phyloP scores from a whole-genome alignment of 2,797 vertebrate genomes.

The Muscicapa comitata region DNA sequence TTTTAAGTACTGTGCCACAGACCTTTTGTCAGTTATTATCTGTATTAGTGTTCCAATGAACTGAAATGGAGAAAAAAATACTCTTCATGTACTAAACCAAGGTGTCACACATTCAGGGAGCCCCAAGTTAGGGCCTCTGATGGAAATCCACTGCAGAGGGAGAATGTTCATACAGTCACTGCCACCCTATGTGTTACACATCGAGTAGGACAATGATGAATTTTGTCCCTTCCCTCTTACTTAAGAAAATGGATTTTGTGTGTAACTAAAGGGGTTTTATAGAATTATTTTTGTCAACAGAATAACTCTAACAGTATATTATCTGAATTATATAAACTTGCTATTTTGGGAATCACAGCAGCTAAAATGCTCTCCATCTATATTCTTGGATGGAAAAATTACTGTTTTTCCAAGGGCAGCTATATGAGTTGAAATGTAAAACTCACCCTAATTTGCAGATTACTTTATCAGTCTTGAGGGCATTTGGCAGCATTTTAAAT shows the following conservation, averaged over 20 bases:
- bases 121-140: neutral
- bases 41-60: neutral
- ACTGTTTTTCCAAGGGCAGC: neutral
- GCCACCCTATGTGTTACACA: rapidly evolving
- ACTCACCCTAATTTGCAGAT: neutral
- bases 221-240: neutral
- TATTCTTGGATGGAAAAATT: neutral
- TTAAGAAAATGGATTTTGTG: neutral
- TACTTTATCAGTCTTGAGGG: neutral
- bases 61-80: neutral
- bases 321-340: neutral
- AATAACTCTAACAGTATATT: neutral
- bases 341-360: neutral
- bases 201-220: neutral
- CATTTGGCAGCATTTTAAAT: neutral
- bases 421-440: neutral
- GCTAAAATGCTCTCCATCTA: neutral
- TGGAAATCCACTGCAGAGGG: neutral
- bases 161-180: neutral
- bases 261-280: neutral
- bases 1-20: neutral
- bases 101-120: neutral
- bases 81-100: neutral
- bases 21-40: neutral
- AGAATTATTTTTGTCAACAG: neutral